Conservation (phyloP, 2,797 vertebrate genomes). For the Leucoraja ocellata region DNA sequence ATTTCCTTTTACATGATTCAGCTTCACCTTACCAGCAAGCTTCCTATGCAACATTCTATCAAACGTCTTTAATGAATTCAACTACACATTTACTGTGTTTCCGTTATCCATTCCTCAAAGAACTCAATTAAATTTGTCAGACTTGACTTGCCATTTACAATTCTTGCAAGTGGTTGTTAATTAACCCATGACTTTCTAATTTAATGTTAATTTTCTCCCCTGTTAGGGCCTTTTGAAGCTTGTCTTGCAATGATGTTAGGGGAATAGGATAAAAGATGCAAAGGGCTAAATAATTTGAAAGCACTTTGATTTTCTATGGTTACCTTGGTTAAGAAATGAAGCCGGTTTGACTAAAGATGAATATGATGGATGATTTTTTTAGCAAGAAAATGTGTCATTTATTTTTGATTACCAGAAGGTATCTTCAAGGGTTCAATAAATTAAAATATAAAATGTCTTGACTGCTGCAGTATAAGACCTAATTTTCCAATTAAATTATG, state of each 20-base stretch:
- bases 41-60: neutral
- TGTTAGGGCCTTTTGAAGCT: constrained; percentile 2
- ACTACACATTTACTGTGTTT: constrained; percentile 4
- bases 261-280: neutral
- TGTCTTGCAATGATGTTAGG: neutral
- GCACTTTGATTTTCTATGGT: neutral
- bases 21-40: neutral
- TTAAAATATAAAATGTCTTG: neutral
- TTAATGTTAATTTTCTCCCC: neutral
- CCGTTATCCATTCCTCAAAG: constrained; percentile 18
- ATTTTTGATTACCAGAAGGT: neutral
- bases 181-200: constrained; percentile 7
- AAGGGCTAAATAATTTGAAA: neutral
- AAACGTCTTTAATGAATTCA: neutral
- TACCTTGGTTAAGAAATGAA: neutral
- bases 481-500: neutral
- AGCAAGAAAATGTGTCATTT: neutral
- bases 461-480: neutral
- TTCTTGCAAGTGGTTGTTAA: constrained; percentile 11
- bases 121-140: constrained; percentile 18
- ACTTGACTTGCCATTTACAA: neutral
- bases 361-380: neutral
- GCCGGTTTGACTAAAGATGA: neutral
- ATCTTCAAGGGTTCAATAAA: too few relatives aligned
- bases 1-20: neutral